Evolutionary conservation across 2,113 vertebrate genomes (phyloP), one percentile per base, ranked within the genome.

Genomic region (Struthidea cinerea): DNA sequence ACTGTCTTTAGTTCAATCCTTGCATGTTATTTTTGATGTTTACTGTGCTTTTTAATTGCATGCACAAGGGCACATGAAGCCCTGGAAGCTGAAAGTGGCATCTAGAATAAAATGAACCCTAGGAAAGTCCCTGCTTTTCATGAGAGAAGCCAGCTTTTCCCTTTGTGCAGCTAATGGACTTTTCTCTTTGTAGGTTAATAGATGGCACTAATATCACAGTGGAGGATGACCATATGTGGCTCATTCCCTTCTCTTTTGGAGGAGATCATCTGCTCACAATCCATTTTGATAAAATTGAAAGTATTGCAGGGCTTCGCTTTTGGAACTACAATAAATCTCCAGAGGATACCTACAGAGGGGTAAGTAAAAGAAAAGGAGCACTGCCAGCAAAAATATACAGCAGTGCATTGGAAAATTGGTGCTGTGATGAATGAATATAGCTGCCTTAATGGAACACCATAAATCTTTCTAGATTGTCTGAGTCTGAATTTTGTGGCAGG

Each of bases 271-370:
- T 98, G 64, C 95, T 99, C 91, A 98, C 92, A 22, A 97, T 99
- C 87, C 94, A 85, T 89, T 99, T 99, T 91, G 96, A 94, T 94
- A 97, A 98, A 93, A 78, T 93, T 16, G 98, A 99, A 71, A 98
- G 97, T 59, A 98, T 99, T 47, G 98, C 98, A 1, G 99, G 99
- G 53, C 98, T 99, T 89, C 98, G 99, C 39, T 97, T 99, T 96
- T 99, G 99, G 99, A 99, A 99, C 98, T 99, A 99, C 97, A 99
- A 99, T 98, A 99, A 99, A 97, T 99, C 99, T 90, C 98, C 98
- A 0, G 99, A 99, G 97, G 99, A 99, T 97, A 99, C 99, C 11
- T 99, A 99, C 94, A 98, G 99, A 98, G 99, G 99, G 99, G 99
- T 99, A 97, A 99, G 99, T 95, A 46, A 63, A 96, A 95, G 92